Percentiles rank a stretch among this genome's conserved stretches.
Conservation (phyloP, 2,113 vertebrate genomes). For the Phrynocephalus versicolor region DNA sequence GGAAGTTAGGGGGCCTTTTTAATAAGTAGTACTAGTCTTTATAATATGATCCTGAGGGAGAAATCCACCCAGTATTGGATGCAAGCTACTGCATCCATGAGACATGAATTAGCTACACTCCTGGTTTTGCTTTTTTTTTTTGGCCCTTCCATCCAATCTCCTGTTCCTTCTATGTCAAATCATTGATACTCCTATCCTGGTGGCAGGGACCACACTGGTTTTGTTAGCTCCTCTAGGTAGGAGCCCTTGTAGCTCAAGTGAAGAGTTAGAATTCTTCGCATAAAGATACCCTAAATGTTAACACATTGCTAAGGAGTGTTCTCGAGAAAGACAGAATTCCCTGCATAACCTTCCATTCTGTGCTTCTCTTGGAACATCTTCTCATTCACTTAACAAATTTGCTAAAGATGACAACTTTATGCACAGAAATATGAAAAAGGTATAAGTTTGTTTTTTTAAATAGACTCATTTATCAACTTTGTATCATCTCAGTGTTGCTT, state of each 20-base stretch:
- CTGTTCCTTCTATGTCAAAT: too few species aligned
- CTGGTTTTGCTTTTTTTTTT: not conserved
- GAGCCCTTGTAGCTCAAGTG: not conserved
- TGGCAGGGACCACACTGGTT: not conserved
- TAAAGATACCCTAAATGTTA: not conserved
- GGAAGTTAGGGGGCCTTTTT: not conserved
- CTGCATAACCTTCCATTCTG: not conserved
- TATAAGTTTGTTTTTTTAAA: not conserved
- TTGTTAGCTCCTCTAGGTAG: not conserved
- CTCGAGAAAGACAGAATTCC: not conserved
- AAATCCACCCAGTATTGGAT: not conserved
- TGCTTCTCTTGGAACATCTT: not conserved
- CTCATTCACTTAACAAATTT: not conserved
- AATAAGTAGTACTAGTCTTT: not conserved
- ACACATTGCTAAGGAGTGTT: not conserved
- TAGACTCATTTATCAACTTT: constrained; percentile 49
- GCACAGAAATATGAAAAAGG: not conserved
- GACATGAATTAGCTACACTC: not conserved
- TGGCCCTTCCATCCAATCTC: not conserved
- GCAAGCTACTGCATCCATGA: not conserved
- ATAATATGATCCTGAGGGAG: not conserved
- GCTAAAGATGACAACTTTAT: constrained; percentile 2
- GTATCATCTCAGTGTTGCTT: not conserved
- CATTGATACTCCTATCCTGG: not conserved
- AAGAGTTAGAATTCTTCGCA: not conserved